phyloP scores from a whole-genome alignment of 2,113 vertebrate species.

The Zapus hudsonius region DNA sequence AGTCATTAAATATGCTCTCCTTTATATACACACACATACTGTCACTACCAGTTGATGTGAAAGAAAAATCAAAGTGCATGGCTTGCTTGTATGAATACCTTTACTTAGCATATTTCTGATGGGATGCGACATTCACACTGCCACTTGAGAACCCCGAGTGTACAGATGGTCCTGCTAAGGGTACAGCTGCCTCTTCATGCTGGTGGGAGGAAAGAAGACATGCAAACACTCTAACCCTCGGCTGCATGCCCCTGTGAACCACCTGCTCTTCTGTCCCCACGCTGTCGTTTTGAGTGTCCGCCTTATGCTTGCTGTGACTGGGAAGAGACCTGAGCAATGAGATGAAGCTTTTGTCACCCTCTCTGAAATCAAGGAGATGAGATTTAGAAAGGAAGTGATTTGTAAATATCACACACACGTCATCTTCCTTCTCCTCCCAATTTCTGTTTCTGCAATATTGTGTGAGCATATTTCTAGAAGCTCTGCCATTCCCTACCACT shows the following conservation, averaged over 20 bases:
- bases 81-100: background rate
- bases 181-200: background rate
- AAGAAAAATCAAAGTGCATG: background rate
- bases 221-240: rapidly evolving
- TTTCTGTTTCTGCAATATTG: background rate
- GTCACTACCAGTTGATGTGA: background rate
- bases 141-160: too few species aligned
- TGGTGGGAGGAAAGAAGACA: background rate
- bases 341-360: background rate
- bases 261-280: background rate
- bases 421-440: background rate
- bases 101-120: background rate
- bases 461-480: background rate
- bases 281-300: background rate
- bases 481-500: background rate
- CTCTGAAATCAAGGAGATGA: slow-evolving; percentile 23
- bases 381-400: background rate
- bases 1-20: background rate
- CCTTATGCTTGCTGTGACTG: too few species aligned
- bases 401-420: background rate
- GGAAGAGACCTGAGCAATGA: background rate
- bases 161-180: too few species aligned
- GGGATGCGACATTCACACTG: background rate
- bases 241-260: rapidly evolving
- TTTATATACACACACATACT: too few species aligned